phyloP scores from a whole-genome alignment of 2,113 vertebrate genomes.

The Nothoprocta perdicaria region DNA sequence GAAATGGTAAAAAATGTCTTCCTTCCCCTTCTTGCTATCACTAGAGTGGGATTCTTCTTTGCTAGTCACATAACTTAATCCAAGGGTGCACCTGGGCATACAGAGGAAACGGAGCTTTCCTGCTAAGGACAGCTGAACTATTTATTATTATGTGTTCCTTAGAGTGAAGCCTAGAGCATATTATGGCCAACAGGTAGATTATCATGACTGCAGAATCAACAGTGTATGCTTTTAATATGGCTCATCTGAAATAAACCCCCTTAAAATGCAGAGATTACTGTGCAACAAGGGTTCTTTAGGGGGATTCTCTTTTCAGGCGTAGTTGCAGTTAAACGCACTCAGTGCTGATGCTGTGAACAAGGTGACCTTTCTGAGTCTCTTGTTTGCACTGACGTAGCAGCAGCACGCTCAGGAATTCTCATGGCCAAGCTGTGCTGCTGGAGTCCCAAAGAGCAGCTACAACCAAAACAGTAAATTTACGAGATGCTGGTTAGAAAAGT shows the following conservation, averaged over 20 bases:
- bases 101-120: background rate
- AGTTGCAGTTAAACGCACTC: background rate
- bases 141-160: background rate
- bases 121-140: background rate
- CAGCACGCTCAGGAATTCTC: background rate
- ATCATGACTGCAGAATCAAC: background rate
- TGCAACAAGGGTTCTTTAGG: rapidly evolving
- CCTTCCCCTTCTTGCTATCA: background rate
- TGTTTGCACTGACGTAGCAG: background rate
- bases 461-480: background rate
- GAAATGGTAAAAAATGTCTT: rapidly evolving
- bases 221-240: background rate
- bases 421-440: background rate
- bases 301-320: background rate
- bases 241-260: background rate
- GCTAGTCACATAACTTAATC: background rate
- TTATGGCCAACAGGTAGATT: background rate
- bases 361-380: background rate
- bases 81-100: background rate
- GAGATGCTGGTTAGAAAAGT: background rate
- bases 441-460: background rate
- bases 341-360: background rate
- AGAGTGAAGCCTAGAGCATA: background rate
- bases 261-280: background rate
- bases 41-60: background rate